Conservation (phyloP, 2,797 vertebrate species). For the Gila robusta region DNA sequence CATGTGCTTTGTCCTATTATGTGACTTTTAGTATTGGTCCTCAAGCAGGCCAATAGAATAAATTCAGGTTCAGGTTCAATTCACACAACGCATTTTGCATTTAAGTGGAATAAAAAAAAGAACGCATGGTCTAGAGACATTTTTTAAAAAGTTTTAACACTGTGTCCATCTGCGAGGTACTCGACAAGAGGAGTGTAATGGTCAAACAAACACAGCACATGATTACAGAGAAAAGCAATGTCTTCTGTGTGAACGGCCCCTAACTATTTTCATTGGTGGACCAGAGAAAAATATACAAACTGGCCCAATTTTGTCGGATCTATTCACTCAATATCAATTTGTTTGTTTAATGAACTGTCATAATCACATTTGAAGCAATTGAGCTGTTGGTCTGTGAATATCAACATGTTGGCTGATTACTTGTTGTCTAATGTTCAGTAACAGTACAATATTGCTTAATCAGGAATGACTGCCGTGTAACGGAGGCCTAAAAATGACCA, state of each 20-base stretch:
- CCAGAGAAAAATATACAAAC: not conserved
- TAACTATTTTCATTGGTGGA: not conserved
- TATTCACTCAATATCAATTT: not conserved
- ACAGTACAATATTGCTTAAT: not conserved
- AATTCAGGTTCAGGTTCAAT: too few relatives aligned
- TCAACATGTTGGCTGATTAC: not conserved
- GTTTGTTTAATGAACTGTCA: not conserved
- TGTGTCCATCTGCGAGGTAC: not conserved
- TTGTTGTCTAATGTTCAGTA: not conserved
- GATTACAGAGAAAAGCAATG: not conserved
- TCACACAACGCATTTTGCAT: not conserved
- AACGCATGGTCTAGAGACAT: not conserved
- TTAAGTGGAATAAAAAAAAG: not conserved
- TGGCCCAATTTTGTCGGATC: not conserved
- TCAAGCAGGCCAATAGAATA: not conserved
- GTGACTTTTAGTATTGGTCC: too few relatives aligned
- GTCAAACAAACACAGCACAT: not conserved
- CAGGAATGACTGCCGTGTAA: not conserved
- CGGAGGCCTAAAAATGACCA: not conserved
- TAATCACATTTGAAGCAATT: not conserved
- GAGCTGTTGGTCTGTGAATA: not conserved
- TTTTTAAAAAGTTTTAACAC: not conserved
- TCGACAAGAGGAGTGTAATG: not conserved
- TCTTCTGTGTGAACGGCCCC: not conserved
- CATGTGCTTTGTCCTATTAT: not conserved